Conservation (phyloP, 1,140 invertebrate genomes). For the Drosophila ironensis region DNA sequence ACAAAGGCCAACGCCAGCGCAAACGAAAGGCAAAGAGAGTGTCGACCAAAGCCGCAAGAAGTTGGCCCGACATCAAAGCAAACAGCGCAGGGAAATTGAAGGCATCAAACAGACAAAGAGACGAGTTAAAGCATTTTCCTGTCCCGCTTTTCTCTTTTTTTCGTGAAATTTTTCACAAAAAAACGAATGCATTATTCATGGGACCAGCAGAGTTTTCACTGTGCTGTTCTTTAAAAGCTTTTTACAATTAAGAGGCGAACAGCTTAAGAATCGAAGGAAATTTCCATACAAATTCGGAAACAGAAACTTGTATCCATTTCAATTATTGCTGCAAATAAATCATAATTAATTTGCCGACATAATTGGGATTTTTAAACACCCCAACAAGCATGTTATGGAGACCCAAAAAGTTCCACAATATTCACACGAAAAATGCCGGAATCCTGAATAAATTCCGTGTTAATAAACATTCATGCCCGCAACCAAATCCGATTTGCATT, state of each 20-base stretch:
- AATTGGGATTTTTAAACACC: not conserved
- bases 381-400: no score
- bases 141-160: slow-evolving; percentile 19
- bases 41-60: slow-evolving; percentile 51
- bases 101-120: slow-evolving; percentile 60
- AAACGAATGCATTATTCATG: slow-evolving; percentile 52
- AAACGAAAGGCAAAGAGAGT: slow-evolving; percentile 23
- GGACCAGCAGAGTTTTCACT: slow-evolving; percentile 42
- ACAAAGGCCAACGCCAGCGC: slow-evolving; percentile 51
- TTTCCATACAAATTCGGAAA: no score
- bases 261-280: not conserved
- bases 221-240: slow-evolving; percentile 19
- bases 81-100: slow-evolving; percentile 37
- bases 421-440: not conserved
- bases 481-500: slow-evolving; percentile 39
- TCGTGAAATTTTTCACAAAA: slow-evolving; percentile 19
- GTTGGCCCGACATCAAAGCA: slow-evolving; percentile 58
- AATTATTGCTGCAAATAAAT: no score
- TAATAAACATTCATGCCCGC: slow-evolving; percentile 36
- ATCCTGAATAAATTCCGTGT: slow-evolving; percentile 33
- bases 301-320: no score
- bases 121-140: slow-evolving; percentile 39
- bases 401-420: not conserved
- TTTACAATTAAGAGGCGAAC: slow-evolving; percentile 28
- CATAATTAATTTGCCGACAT: no score